These are phyloP conservation scores for Lophius piscatorius DNA, from an alignment of 2,113 vertebrate species.

Conservation along the genomic window DNA sequence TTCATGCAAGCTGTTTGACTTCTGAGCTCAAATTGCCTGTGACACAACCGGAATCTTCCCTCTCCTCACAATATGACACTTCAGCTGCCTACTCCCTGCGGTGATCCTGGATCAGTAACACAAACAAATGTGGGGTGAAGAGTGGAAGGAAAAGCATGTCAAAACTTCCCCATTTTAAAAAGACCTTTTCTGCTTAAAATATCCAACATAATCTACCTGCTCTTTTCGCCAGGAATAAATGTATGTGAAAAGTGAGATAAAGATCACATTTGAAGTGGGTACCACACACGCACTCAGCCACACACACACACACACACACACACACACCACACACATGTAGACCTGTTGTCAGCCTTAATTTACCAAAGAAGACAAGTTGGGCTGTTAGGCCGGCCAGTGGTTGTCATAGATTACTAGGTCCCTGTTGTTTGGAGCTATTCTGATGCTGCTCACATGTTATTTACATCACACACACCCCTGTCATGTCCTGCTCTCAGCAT, in stretches of 20 bases:
- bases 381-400: constrained; percentile 56
- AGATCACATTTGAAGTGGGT: constrained; percentile 33
- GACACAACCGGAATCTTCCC: constrained; percentile 40
- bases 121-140: constrained; percentile 33
- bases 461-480: constrained; percentile 66
- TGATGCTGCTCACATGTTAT: constrained; percentile 67
- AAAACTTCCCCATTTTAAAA: constrained; percentile 4
- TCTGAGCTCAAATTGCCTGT: constrained; percentile 35
- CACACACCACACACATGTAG: constrained; percentile 5
- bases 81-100: constrained; percentile 26
- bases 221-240: constrained; percentile 22
- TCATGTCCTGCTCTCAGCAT: constrained; percentile 42
- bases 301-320: constrained; percentile 8
- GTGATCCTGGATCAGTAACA: constrained; percentile 20
- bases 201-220: constrained; percentile 14
- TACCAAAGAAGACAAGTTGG: constrained; percentile 46
- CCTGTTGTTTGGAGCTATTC: constrained; percentile 56
- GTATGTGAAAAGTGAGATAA: constrained; percentile 25
- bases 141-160: constrained; percentile 1
- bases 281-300: neutral
- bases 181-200: constrained; percentile 31
- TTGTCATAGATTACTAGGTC: constrained; percentile 63
- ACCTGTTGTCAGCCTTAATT: constrained; percentile 59
- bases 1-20: constrained; percentile 40
- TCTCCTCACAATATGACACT: constrained; percentile 41